Percentiles rank a stretch among this genome's conserved stretches.
These are phyloP conservation scores for Hirtodrosophila cameraria DNA, from an alignment of 2,888 invertebrate species.

Conservation along the genomic window DNA sequence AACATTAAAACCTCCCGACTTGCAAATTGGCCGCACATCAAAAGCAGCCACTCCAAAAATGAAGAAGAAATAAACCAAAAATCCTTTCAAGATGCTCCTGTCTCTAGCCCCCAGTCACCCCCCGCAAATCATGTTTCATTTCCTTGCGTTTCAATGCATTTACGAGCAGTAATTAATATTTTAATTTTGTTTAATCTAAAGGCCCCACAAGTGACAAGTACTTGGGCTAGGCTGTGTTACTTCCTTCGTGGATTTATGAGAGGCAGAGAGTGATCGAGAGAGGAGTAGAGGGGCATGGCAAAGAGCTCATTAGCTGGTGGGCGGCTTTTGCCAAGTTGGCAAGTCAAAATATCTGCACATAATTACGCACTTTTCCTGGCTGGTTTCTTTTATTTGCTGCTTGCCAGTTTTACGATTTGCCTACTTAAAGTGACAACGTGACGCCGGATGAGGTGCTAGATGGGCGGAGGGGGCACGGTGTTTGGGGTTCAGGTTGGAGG, in stretches of 20 bases:
- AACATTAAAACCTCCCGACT: conserved; percentile 29
- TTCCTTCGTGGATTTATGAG: conserved; percentile 6
- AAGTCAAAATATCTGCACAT: conserved; percentile 54
- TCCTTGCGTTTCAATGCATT: conserved; percentile 45
- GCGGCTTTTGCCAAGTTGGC: conserved; percentile 46
- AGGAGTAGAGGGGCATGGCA: not conserved
- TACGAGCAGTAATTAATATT: conserved; percentile 50
- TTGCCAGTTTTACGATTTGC: conserved; percentile 69
- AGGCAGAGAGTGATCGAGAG: not conserved
- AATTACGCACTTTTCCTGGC: conserved; percentile 70
- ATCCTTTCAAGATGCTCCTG: conserved; percentile 71
- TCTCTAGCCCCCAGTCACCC: too few relatives aligned
- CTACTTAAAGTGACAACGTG: conserved; percentile 77
- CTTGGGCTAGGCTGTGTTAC: conserved; percentile 23
- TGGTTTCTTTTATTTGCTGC: conserved; percentile 17
- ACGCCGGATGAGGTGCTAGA: conserved; percentile 44
- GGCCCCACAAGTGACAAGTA: conserved; percentile 16
- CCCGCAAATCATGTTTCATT: conserved; percentile 23
- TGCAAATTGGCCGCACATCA: conserved; percentile 74
- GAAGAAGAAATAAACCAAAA: conserved; percentile 22
- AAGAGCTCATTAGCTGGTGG: conserved; percentile 57
- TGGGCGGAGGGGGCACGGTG: conserved; percentile 1
- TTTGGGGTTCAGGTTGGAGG: not conserved
- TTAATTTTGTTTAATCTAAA: conserved; percentile 64
- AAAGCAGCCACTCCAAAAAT: conserved; percentile 33